Conservation (phyloP, 2,888 invertebrate species). For the Fabriciana adippe region DNA sequence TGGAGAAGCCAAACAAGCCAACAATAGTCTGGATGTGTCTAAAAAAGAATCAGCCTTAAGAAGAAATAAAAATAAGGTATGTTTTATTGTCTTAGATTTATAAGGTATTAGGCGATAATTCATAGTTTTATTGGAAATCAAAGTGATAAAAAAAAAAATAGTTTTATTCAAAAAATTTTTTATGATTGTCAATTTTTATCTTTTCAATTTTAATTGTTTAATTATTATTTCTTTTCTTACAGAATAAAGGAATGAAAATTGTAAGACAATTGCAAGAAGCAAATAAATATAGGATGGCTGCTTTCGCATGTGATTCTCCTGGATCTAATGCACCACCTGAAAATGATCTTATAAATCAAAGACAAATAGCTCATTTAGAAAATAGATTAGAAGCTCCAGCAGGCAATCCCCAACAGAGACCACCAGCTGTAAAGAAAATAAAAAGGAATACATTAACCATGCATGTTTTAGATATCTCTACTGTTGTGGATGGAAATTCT, state of each 20-base stretch:
- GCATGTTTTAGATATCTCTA: constrained; percentile 92
- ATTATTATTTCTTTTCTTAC: constrained; percentile 42
- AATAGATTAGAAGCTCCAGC: constrained; percentile 66
- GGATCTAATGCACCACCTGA: constrained; percentile 61
- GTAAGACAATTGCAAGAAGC: constrained; percentile 77
- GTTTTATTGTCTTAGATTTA: neutral
- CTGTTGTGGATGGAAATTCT: constrained; percentile 84
- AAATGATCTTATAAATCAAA: constrained; percentile 77
- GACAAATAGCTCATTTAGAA: constrained; percentile 73
- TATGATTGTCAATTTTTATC: neutral
- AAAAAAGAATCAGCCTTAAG: constrained; percentile 65
- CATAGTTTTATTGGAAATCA: too few species aligned
- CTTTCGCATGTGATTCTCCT: constrained; percentile 74
- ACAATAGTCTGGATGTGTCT: constrained; percentile 54
- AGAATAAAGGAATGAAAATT: constrained; percentile 77
- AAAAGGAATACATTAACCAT: constrained; percentile 88
- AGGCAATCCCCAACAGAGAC: constrained; percentile 59
- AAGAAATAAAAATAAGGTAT: constrained; percentile 69
- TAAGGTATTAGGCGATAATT: too few species aligned
- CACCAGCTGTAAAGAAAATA: constrained; percentile 81
- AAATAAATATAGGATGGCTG: constrained; percentile 78
- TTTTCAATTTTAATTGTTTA: too few species aligned
- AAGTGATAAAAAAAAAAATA: too few species aligned
- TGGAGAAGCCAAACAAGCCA: constrained; percentile 52
- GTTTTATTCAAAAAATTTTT: constrained; percentile 15